Base-by-base conservation (phyloP, 2,113 vertebrate species). In the Scalopus aquaticus region DNA sequence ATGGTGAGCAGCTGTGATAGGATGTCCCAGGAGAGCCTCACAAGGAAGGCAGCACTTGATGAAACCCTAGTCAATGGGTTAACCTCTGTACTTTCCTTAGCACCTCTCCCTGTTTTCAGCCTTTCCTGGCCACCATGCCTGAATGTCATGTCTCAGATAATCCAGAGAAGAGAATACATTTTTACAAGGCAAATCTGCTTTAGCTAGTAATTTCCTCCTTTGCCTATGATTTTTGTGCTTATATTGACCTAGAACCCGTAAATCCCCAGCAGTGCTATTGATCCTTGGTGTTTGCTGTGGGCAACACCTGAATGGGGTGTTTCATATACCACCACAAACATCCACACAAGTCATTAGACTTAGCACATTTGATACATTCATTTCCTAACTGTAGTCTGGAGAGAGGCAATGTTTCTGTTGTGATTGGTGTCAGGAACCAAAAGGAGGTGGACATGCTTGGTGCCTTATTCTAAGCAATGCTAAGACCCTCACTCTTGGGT, bases 221-320 rank as follows among this genome's bases (percentile, higher is more conserved):
- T 58, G 39, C 22, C 46, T 32, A 78, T 24, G 2, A 0, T 67
- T 77, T 67, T 70, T 70, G 42, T 44, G 13, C 81, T 67, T 78
- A 49, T 78, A 78, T 69, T 77, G n/a, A 92, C 39, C 62, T 28
- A 44, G 46, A 77, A 44, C 46, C 54, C 37, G 16, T 65, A 51
- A 20, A 51, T 76, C 37, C 42, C 22, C 20, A 51, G 60, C 5
- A 49, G 64, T 51, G 35, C 20, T 37, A 30, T 2, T 32, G 13
- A 13, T 35, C 16, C 58, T 79, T 5, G n/a, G 32, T 92, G 24
- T 78, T 60, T 37, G 22, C 54, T 4, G 9, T 12, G 35, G 26
- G 35, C 32, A 3, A 6, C 0, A 0, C 32, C 51, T 32, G 5
- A 9, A 3, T 0, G 1, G 10, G 22, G 1, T n/a, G 0, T 46